Evolutionary conservation across 2,113 vertebrate genomes (phyloP), one percentile per base, ranked within the genome.

Genomic region (Daubentonia madagascariensis): DNA sequence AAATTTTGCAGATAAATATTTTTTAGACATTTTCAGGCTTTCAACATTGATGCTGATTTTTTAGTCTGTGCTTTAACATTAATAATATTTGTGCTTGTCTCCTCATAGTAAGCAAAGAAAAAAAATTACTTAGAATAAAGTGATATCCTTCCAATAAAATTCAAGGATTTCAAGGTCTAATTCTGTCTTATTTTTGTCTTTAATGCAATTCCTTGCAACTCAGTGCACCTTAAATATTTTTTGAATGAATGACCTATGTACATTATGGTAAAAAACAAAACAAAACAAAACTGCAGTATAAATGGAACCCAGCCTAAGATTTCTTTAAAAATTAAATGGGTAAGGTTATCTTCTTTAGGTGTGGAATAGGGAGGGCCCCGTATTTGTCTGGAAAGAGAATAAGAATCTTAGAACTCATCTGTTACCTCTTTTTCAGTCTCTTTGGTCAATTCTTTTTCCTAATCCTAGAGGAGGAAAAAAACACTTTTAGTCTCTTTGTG

Each of bases 141-240:
- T 76, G 3, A 61, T 79, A 84, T 10, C 11, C 28, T 61, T 89
- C 8, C 35, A 90, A 48, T 65, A 85, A 91, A 84, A 48, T 59
- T 85, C 16, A 93, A 43, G 43, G 10, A 80, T 96, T 89, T 97
- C 59, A 93, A 68, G 32, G 43, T 78, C 85, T 90, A 17, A 61
- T 81, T 83, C n/a, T 78, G 14, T 85, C 18, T 96, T 63, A n/a
- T 40, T 96, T 95, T 92, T 94, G 48, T 81, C 54, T 95, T 95
- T 30, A 65, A 37, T 89, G 30, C 32, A 91, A n/a, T 93, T 91
- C 48, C n/a, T 96, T 94, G 40, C 48, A 95, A 54, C 17, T 84
- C 40, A 65, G 16, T 88, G 40, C 52, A 72, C 9, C 8, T 28
- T 73, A 78, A 89, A 37, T 94, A 80, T 92, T 94, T 98, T n/a